Evolutionary conservation across 2,113 vertebrate species (phyloP), one percentile per base, ranked within the genome.

Genomic region (Brachionichthys hirsutus): DNA sequence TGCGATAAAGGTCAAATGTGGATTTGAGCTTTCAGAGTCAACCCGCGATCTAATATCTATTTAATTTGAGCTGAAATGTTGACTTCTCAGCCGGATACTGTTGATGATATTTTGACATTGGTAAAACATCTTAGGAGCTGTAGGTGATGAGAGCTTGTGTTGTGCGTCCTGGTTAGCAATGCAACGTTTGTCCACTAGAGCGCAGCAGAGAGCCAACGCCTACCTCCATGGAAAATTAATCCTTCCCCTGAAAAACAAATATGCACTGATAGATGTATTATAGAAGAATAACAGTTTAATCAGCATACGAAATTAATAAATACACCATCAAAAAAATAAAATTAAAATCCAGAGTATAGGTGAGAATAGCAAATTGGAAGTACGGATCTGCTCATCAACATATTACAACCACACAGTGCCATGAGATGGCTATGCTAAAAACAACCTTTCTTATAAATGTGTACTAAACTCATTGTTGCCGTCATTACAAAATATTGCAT

Each of bases 241-340:
- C n/a, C n/a, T n/a, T n/a, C n/a, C 24, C 24, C 1, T 30, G 2
- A 3, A 40, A 12, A 54, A 60, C 38, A 15, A 62, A 38, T 11
- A n/a, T 6, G 16, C 1, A 19, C 3, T n/a, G 42, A 45, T 2
- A 55, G 44, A 48, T n/a, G 38, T 7, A 43, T 50, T 17, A 22
- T 73, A 76, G 13, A 83, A 82, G 62, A 85, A 78, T 66, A 82
- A 20, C 57, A 76, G 50, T 88, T 87, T 87, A 85, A 81, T 89
- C 22, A 72, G 67, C 45, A 74, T 85, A 67, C 45, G 78, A 78
- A 78, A 85, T 49, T 30, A 77, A 82, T 80, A 81, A 84, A 83
- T 76, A 84, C 24, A 74, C 56, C 66, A 80, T 62, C 24, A 2
- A 30, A 30, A 30, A 73, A 74, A 81, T n/a, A n/a, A n/a, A n/a